Percentiles rank a stretch among this genome's conserved stretches.
Evolutionary conservation across 2,888 invertebrate species (phyloP).

Genomic region (Argyresthia goedartella): DNA sequence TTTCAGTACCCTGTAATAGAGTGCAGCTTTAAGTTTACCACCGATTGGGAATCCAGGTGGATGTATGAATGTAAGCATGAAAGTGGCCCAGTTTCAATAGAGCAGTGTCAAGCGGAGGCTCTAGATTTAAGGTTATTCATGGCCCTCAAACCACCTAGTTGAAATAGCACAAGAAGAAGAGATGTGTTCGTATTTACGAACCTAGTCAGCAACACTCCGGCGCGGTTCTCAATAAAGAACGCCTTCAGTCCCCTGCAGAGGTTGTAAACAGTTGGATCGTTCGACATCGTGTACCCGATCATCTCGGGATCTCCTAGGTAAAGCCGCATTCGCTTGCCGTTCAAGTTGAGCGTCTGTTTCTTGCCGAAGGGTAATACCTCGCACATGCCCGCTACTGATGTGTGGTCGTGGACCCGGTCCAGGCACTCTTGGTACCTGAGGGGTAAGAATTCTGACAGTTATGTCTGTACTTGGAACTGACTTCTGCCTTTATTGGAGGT

Average conservation of each 20-base stretch:
- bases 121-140: too few relatives aligned
- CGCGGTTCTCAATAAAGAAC: constrained; percentile 64
- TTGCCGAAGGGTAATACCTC: constrained; percentile 60
- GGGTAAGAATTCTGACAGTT: too few relatives aligned
- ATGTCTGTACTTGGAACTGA: too few relatives aligned
- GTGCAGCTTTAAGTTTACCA: background rate
- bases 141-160: too few relatives aligned
- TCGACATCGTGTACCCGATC: constrained; percentile 59
- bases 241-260: constrained; percentile 67
- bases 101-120: too few relatives aligned
- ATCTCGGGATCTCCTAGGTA: constrained; percentile 53
- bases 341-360: constrained; percentile 44
- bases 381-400: constrained; percentile 55
- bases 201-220: constrained; percentile 62
- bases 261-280: constrained; percentile 56
- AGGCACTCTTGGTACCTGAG: constrained; percentile 48
- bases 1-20: constrained; percentile 42
- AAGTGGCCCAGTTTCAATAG: too few relatives aligned
- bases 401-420: constrained; percentile 59
- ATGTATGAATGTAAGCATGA: too few relatives aligned
- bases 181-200: too few relatives aligned
- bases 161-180: too few relatives aligned
- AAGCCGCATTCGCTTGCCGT: constrained; percentile 53
- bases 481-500: too few relatives aligned
- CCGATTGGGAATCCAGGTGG: too few relatives aligned